Evolutionary conservation across 2,797 vertebrate genomes (phyloP).

Genomic region (Smutsia temminckii): DNA sequence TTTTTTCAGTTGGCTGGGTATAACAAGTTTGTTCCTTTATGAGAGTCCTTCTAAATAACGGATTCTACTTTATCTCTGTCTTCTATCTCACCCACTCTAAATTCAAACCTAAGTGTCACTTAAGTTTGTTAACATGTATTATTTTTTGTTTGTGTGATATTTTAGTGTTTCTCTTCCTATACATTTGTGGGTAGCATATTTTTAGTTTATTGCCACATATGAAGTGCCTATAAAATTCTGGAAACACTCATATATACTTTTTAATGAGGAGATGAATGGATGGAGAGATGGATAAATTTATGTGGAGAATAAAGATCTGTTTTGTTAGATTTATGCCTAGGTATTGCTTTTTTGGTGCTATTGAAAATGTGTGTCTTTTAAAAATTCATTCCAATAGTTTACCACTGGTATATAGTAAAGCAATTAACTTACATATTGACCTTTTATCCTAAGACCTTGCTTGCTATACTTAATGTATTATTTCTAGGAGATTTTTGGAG

Average conservation of each 20-base stretch:
- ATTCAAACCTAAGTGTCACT: neutral
- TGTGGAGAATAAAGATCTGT: neutral
- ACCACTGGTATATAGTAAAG: neutral
- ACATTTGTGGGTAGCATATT: neutral
- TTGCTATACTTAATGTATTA: neutral
- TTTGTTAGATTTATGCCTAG: neutral
- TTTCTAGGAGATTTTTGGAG: neutral
- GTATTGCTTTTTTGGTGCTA: neutral
- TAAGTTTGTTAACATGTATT: neutral
- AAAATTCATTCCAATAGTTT: neutral
- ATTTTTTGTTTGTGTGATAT: neutral
- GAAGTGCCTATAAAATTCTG: neutral
- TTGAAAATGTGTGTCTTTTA: neutral
- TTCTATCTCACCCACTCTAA: neutral
- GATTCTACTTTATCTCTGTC: neutral
- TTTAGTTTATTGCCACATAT: neutral
- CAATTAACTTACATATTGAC: neutral
- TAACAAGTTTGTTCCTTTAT: neutral
- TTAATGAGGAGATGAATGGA: neutral
- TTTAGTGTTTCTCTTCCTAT: neutral
- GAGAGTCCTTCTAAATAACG: neutral
- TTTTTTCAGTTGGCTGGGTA: neutral
- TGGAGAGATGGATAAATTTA: neutral
- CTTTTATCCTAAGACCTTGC: neutral
- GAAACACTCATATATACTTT: neutral